A percentile compares a stretch with the other conserved stretches of the same genome.
Evolutionary conservation across 2,888 invertebrate species (phyloP).

Genomic region (Gastracanthus pulcherrimus): DNA sequence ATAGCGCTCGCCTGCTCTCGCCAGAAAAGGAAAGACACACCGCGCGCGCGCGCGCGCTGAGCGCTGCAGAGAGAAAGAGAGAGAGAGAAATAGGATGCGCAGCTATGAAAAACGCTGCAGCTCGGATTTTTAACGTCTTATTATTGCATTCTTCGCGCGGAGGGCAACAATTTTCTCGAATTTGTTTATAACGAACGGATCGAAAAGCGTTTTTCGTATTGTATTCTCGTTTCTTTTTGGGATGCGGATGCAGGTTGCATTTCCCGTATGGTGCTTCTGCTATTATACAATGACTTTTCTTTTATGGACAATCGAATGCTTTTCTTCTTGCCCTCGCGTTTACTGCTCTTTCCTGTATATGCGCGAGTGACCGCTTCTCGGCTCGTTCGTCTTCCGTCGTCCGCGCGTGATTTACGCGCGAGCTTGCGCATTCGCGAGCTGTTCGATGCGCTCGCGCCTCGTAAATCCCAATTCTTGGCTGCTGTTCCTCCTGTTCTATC

Average conservation of each 20-base stretch:
- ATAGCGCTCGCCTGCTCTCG: background rate
- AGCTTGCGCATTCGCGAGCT: slow-evolving; percentile 13
- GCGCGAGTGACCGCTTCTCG: background rate
- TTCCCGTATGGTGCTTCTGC: no score
- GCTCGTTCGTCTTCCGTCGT: slow-evolving; percentile 1
- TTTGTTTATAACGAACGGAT: no score
- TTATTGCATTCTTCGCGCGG: background rate
- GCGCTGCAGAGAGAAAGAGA: background rate
- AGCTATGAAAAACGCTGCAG: slow-evolving; percentile 2
- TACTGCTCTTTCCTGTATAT: no score
- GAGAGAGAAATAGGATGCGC: background rate
- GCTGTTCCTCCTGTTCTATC: background rate
- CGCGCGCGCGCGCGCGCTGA: background rate
- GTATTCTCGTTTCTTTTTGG: background rate
- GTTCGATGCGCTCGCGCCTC: slow-evolving; percentile 18
- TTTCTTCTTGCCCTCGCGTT: background rate
- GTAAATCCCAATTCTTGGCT: slow-evolving; percentile 7
- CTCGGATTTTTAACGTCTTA: background rate
- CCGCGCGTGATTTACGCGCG: slow-evolving; percentile 13
- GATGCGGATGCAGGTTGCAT: no score
- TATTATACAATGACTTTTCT: background rate
- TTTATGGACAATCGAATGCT: background rate
- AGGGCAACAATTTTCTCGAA: background rate
- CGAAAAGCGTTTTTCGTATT: no score
- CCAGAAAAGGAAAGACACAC: background rate